Percentiles rank a stretch among this genome's conserved stretches.
These are phyloP conservation scores for Ciona savignyi DNA, from an alignment of 23 tunicate genomes.

Conservation along the genomic window DNA sequence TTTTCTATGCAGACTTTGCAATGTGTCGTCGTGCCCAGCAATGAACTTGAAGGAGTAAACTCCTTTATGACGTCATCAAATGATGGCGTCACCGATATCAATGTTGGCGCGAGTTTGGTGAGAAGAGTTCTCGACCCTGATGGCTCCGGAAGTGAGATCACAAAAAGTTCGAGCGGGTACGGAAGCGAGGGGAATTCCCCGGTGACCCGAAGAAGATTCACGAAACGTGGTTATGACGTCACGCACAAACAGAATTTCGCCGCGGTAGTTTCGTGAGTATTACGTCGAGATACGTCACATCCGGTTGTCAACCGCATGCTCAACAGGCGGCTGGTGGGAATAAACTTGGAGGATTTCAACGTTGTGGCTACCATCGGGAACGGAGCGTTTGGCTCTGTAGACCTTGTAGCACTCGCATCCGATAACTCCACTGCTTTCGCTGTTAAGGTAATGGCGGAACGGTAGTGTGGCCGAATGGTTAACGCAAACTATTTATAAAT, in stretches of 20 bases:
- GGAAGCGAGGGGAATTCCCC: not conserved
- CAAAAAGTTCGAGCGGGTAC: not conserved
- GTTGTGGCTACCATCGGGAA: constrained; percentile 38
- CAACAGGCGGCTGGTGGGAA: constrained; percentile 24
- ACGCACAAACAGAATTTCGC: not conserved
- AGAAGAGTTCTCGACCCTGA: not conserved
- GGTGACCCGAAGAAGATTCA: not conserved
- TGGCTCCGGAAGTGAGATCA: not conserved
- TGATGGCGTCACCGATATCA: not conserved
- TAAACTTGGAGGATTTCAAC: constrained; percentile 17
- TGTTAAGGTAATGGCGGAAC: constrained; percentile 26
- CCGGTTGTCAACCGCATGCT: not conserved
- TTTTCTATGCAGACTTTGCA: constrained; percentile 21
- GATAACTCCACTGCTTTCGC: constrained; percentile 21
- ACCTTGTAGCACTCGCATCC: constrained; percentile 8
- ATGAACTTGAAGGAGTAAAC: constrained; percentile 11
- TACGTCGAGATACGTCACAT: no score
- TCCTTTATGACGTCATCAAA: constrained; percentile 5
- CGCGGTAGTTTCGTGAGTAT: not conserved
- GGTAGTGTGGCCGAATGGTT: not conserved
- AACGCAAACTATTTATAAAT: no score
- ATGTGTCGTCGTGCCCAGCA: constrained; percentile 29
- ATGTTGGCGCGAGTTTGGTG: not conserved
- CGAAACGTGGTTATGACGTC: not conserved
- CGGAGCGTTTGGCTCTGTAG: constrained; percentile 52